Conservation (phyloP, 1,140 invertebrate species). For the Chlorops oryzae region DNA sequence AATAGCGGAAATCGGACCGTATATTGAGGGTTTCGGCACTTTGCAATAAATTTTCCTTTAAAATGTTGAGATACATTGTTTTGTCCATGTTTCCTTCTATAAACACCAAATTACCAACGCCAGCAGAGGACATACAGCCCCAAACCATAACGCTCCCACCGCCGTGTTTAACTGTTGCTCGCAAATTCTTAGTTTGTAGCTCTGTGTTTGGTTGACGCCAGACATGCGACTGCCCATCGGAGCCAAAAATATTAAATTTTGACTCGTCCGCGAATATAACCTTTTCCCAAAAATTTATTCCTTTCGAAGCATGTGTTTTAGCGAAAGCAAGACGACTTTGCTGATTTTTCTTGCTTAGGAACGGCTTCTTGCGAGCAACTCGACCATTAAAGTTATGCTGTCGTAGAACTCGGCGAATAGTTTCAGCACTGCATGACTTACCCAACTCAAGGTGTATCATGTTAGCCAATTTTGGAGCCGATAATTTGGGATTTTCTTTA, state of each 20-base stretch:
- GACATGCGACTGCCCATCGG: background rate
- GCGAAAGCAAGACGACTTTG: background rate
- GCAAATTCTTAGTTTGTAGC: background rate
- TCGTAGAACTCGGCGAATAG: conserved; percentile 3
- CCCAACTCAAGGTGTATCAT: background rate
- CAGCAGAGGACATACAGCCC: conserved; percentile 28
- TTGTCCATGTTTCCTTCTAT: conserved; percentile 22
- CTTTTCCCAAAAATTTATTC: background rate
- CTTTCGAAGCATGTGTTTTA: background rate
- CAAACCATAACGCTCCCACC: conserved; percentile 33
- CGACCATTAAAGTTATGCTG: background rate
- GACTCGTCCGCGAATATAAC: conserved; percentile 6
- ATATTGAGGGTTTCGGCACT: conserved; percentile 4
- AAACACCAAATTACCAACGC: conserved; percentile 15
- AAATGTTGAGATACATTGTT: conserved; percentile 19
- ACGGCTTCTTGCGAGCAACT: conserved; percentile 6
- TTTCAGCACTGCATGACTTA: conserved; percentile 3
- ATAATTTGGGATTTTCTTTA: background rate
- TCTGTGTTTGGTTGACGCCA: background rate
- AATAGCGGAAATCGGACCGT: too few species aligned
- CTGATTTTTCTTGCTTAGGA: background rate
- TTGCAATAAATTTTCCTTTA: conserved; percentile 11
- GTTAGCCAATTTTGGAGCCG: background rate
- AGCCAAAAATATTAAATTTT: conserved; percentile 4
- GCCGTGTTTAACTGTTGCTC: conserved; percentile 15